Base-by-base conservation (phyloP, 2,888 invertebrate genomes). In the Salticus scenicus region DNA sequence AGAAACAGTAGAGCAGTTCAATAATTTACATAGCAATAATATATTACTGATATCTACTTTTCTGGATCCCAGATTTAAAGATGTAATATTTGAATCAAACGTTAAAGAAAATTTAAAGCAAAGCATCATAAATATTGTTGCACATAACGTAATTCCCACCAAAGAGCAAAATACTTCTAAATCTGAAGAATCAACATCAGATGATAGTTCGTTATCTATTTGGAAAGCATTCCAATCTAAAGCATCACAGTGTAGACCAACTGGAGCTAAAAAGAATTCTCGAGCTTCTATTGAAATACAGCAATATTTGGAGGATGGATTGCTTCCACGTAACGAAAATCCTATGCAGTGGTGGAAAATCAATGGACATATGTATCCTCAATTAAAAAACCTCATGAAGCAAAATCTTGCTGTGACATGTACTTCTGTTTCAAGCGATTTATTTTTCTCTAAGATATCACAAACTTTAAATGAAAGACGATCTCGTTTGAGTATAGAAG, bases 331-430 rank as follows among this genome's bases (percentile, higher is more conserved):
- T 17, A 57, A 31, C 17, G 72, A 72, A 57, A 51, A 72, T 31
- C 72, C 72, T 17, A 42, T 72, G 30, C 47, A 72, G 20, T 72
- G 72, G 72, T 57, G 72, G 57, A 33, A 31, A 51, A 51, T 47
- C n/a, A 72, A 72, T 10, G 31, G 57, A 17, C 30, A 72, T 31
- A 51, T 72, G 57, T 31, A 57, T 51, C 72, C 51, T 1, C 47
- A 72, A n/a, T 31, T 72, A 24, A 72, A 27, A n/a, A 51, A 31
- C 17, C 31, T 72, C 2, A 27, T 72, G 27, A 30, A 30, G 20
- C 20, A 47, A 31, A 1, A 51, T 20, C 27, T 72, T 30, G 51
- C 72, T 30, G 51, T 72, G 10, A 31, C 72, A 17, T 28, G 47
- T n/a, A 57, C 72, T n/a, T 51, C 57, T 30, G 57, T 72, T 31